phyloP scores from a whole-genome alignment of 1,140 invertebrate species.

The Drosophila tani region DNA sequence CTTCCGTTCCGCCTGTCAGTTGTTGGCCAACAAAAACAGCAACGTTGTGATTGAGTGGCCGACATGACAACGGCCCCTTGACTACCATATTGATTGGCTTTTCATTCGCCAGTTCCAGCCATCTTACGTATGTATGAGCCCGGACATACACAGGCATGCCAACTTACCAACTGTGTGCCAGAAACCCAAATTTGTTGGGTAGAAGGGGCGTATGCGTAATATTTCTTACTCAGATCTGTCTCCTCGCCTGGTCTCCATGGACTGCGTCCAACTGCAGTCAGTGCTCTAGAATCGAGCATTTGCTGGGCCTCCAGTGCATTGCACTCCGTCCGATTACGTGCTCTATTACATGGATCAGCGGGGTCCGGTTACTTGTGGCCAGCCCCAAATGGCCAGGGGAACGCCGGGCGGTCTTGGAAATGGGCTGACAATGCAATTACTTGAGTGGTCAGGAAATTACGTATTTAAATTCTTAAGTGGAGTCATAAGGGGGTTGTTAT shows the following conservation, averaged over 20 bases:
- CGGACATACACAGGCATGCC: not conserved
- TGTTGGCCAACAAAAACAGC: conserved; percentile 30
- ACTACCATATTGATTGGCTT: conserved; percentile 73
- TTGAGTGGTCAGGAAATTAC: conserved; percentile 26
- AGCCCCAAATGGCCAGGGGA: conserved; percentile 17
- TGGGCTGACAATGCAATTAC: conserved; percentile 28
- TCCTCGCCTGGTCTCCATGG: not conserved
- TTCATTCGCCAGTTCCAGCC: conserved; percentile 31
- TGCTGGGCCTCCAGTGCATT: conserved; percentile 62
- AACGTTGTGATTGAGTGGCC: conserved; percentile 39
- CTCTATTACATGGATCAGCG: not conserved
- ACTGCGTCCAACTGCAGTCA: conserved; percentile 26
- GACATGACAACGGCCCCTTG: conserved; percentile 67
- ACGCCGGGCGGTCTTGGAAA: conserved; percentile 25
- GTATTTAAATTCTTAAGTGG: conserved; percentile 22
- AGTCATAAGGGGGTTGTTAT: conserved; percentile 4
- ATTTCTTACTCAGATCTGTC: conserved; percentile 47
- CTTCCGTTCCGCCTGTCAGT: conserved; percentile 36
- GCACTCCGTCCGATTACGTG: conserved; percentile 65
- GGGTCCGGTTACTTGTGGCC: conserved; percentile 4
- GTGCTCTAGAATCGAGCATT: conserved; percentile 37
- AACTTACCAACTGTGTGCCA: conserved; percentile 32
- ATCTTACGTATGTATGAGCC: conserved; percentile 14
- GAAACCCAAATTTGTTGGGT: conserved; percentile 64
- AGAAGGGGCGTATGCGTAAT: conserved; percentile 64